Base-by-base conservation (phyloP, 2,113 vertebrate genomes). In the Austrofundulus limnaeus region DNA sequence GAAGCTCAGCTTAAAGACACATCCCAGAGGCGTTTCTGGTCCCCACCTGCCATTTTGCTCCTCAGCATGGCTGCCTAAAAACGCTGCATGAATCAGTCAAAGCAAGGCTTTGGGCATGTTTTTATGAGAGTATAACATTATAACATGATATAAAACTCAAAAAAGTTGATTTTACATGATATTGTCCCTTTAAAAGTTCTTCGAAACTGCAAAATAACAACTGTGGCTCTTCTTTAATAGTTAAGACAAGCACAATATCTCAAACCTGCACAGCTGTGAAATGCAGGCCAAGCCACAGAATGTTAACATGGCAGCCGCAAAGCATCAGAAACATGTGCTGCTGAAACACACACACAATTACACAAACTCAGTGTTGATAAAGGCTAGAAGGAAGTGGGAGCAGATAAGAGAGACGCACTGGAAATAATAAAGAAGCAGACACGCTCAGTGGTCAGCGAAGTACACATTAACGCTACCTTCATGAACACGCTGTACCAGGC, bases 181-280 rank as follows among this genome's bases (percentile, higher is more conserved):
- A n/a, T n/a, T n/a, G n/a, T n/a, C n/a, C n/a, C n/a, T n/a, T 28
- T 71, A 66, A 77, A 78, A 75, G 76, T 86, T 79, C 72, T 72
- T 84, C 70, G 72, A 85, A 85, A 85, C 84, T 85, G 82, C 68
- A 78, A 90, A 88, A 88, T 80, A 90, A 88, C 88, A 90, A 88
- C 83, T 85, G 87, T 75, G 85, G 84, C n/a, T 84, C 70, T 84
- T 79, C 77, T 66, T 77, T 86, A 77, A 90, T 88, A 87, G 84
- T 75, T 39, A 81, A 86, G 82, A 54, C 84, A 89, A 89, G 89
- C 84, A 85, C 78, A 83, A 81, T 80, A 66, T 54, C 63, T n/a
- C 72, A 75, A 85, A 85, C 86, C 88, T 53, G 60, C 72, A 70
- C 77, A 71, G 83, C 80, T 85, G 86, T 81, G 81, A 86, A 90